Evolutionary conservation across 2,797 vertebrate species (phyloP), one percentile per base, ranked within the genome.

Genomic region (Macropodus opercularis): DNA sequence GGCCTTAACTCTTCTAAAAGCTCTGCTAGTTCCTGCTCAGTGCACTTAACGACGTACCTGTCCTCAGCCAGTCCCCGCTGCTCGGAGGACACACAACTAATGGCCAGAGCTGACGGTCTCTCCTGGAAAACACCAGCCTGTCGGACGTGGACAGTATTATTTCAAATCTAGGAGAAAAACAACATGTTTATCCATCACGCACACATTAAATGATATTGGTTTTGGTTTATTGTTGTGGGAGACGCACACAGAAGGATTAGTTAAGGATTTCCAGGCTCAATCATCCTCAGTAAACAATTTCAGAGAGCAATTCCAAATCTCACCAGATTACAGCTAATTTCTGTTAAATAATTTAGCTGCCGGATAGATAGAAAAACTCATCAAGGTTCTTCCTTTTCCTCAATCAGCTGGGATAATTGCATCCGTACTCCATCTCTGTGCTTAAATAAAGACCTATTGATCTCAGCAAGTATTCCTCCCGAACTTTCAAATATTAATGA

Each of bases 1-100:
- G 43, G 29, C 52, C 36, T 43, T 51, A 66, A 56, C 44, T 63
- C 49, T 52, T 17, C 44, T 7, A 62, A 70, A 64, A 64, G 60
- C 36, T 62, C 41, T 18, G 32, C 26, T 11, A 46, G 19, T 36
- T 54, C n/a, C 7, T 5, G 0, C 19, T 61, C 31, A 26, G 7
- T 36, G 15, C 0, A 0, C 13, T 43, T 4, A 19, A 23, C 44
- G 35, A 49, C 46, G 43, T 3, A 36, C n/a, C 31, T 52, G 39
- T 17, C 27, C 31, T 57, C 62, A n/a, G 9, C 21, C 15, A 10
- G 36, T 14, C 40, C 41, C 57, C 39, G 49, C 49, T 53, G 51
- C 22, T 35, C n/a, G 6, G 3, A 60, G 15, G 65, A 29, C 23
- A 54, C 63, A 27, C 24, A 15, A 27, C n/a, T 44, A 29, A 40